A percentile compares a stretch with the other conserved stretches of the same genome.
These are phyloP conservation scores for Patella caerulea DNA, from an alignment of 2,888 invertebrate genomes.

Conservation along the genomic window DNA sequence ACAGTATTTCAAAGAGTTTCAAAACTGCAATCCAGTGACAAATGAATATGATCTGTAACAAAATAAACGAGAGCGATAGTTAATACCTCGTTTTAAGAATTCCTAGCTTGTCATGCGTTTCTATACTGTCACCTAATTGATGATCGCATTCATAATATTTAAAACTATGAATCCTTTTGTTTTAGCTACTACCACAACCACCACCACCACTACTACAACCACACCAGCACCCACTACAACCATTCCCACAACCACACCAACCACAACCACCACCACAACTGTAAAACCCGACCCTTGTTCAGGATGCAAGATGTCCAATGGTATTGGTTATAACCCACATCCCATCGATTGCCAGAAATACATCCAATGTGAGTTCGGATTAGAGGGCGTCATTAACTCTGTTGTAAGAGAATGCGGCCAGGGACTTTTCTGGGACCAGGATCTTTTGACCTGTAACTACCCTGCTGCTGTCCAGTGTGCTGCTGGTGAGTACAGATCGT, in stretches of 20 bases:
- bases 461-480: slow-evolving; percentile 31
- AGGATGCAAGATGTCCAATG: slow-evolving; percentile 36
- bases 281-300: slow-evolving; percentile 34
- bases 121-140: too few species aligned
- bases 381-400: slow-evolving; percentile 22
- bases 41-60: too few species aligned
- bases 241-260: not conserved
- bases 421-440: slow-evolving; percentile 42
- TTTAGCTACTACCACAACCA: too few species aligned
- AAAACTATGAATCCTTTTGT: too few species aligned
- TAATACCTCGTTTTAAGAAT: too few species aligned
- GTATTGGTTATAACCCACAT: slow-evolving; percentile 42
- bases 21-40: too few species aligned
- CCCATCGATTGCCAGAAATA: slow-evolving; percentile 36
- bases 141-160: too few species aligned
- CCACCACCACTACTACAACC: not conserved
- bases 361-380: slow-evolving; percentile 34
- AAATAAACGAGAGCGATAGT: too few species aligned
- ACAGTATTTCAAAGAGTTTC: too few species aligned
- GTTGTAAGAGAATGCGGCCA: slow-evolving; percentile 36
- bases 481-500: slow-evolving; percentile 21
- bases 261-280: not conserved
- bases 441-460: slow-evolving; percentile 32
- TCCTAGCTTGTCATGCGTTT: too few species aligned
- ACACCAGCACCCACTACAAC: not conserved